A percentile compares a stretch with the other conserved stretches of the same genome.
phyloP scores from a whole-genome alignment of 2,888 invertebrate species.

The Onchidella celtica region DNA sequence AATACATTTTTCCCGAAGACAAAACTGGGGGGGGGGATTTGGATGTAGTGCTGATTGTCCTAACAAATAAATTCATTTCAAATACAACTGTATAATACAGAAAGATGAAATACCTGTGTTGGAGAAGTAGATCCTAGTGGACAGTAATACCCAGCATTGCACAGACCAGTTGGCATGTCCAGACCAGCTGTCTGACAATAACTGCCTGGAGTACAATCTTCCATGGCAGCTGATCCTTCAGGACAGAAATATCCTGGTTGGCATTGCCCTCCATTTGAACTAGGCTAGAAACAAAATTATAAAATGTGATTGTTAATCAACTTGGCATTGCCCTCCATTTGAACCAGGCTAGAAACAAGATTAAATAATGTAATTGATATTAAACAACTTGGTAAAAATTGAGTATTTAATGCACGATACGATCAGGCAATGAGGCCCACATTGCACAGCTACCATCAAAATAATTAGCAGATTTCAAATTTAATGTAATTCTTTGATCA shows the following conservation, averaged over 20 bases:
- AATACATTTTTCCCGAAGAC: too few species aligned
- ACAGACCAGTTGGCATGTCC: slow-evolving; percentile 64
- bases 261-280: slow-evolving; percentile 73
- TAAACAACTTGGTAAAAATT: slow-evolving; percentile 60
- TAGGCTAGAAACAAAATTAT: slow-evolving; percentile 60
- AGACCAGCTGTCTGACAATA: slow-evolving; percentile 74
- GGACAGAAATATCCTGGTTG: slow-evolving; percentile 75
- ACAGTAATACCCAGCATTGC: slow-evolving; percentile 74
- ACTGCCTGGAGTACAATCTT: slow-evolving; percentile 72
- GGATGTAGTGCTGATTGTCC: too few species aligned
- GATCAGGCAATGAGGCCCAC: too few species aligned
- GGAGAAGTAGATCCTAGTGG: slow-evolving; percentile 64
- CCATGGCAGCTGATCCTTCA: slow-evolving; percentile 66
- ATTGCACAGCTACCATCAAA: too few species aligned
- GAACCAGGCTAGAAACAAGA: slow-evolving; percentile 62
- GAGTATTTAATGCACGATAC: too few species aligned
- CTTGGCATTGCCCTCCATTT: slow-evolving; percentile 73
- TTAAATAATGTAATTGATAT: not conserved
- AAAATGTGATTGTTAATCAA: not conserved
- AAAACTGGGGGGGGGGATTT: too few species aligned
- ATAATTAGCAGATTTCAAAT: too few species aligned
- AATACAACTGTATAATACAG: too few species aligned
- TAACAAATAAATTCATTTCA: too few species aligned
- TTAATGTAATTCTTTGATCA: too few species aligned
- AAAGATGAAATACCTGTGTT: slow-evolving; percentile 58